Evolutionary conservation across 2,797 vertebrate genomes (phyloP).

Genomic region (Sebastes taczanowskii): DNA sequence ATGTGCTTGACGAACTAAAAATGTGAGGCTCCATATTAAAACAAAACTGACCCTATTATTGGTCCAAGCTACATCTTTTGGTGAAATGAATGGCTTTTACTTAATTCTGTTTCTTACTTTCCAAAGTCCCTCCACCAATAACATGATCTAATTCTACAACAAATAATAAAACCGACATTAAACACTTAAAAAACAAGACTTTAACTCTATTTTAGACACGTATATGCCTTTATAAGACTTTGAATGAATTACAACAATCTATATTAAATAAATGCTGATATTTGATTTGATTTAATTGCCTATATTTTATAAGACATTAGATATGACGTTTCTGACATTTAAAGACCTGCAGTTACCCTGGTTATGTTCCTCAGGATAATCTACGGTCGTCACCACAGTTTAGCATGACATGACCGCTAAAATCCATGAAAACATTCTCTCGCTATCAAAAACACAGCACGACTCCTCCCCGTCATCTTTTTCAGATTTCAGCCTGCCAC

Average conservation of each 20-base stretch:
- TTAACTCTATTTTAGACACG: background rate
- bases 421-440: constrained; percentile 16
- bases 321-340: background rate
- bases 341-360: background rate
- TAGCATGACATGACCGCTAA: background rate
- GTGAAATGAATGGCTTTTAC: background rate
- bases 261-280: background rate
- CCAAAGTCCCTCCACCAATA: background rate
- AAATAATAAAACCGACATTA: background rate
- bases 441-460: background rate
- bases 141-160: background rate
- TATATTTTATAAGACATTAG: background rate
- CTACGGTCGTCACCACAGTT: background rate
- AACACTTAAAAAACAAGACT: background rate
- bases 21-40: background rate
- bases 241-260: background rate
- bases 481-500: constrained; percentile 11
- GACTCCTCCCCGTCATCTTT: constrained; percentile 10
- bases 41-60: background rate
- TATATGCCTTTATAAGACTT: background rate
- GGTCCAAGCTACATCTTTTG: background rate
- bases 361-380: background rate
- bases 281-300: no score
- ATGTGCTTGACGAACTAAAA: background rate
- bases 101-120: background rate